phyloP scores from a whole-genome alignment of 2,888 invertebrate species.

The Mechanitis messenoides region DNA sequence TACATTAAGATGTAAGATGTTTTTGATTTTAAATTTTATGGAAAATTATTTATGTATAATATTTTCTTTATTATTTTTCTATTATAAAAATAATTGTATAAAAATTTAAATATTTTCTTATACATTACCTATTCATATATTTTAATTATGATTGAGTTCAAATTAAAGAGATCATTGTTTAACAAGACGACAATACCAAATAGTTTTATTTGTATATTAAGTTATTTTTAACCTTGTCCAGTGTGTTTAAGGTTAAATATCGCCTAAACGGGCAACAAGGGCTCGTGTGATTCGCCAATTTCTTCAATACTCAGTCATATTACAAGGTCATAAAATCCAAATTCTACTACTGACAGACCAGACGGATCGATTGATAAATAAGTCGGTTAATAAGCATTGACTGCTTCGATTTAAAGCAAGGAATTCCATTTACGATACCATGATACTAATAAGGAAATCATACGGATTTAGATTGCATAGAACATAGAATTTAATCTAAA shows the following conservation, averaged over 20 bases:
- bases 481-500: no score
- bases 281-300: not conserved
- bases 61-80: constrained; percentile 2
- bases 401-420: constrained; percentile 19
- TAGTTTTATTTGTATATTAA: not conserved
- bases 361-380: constrained; percentile 30
- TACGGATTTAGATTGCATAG: no score
- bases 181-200: not conserved
- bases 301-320: constrained; percentile 9
- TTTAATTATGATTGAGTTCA: constrained; percentile 1
- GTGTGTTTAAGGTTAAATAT: constrained; percentile 2
- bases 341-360: constrained; percentile 5
- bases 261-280: constrained; percentile 2
- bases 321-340: constrained; percentile 9
- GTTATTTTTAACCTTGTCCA: constrained; percentile 1
- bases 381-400: constrained; percentile 5
- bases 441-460: not conserved
- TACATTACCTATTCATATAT: not conserved
- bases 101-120: no score
- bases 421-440: not conserved
- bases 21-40: no score
- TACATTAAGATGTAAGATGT: not conserved
- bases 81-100: not conserved
- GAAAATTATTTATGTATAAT: not conserved
- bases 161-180: constrained; percentile 2